Base-by-base conservation (phyloP, 2,888 invertebrate species). In the Dryocosmus kuriphilus region DNA sequence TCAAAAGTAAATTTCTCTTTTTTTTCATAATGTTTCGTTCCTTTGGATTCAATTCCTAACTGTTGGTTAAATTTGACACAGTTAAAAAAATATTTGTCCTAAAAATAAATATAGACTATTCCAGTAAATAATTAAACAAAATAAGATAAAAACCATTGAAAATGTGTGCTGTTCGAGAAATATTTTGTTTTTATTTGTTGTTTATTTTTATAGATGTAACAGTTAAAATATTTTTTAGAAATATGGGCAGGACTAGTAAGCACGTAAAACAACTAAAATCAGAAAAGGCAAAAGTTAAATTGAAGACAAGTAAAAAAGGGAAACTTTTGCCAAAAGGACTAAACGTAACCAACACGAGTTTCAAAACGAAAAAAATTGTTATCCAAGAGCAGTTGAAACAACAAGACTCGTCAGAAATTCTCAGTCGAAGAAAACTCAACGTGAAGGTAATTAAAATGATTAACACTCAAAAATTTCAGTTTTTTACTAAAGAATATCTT, bases 261-360 rank as follows among this genome's bases (percentile, higher is more conserved):
- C 95, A 96, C 88, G 95, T 96, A 88, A 97, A 96, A 88, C 94
- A 95, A 85, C 92, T 96, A 5, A 96, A 96, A 85, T 94, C 95
- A 0, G 98, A 98, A 90, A 98, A 97, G 89, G 94, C 96, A 0
- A 98, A 98, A 93, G 95, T 96, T 0, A 97, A 98, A 90, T 91
- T 98, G 46, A 98, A 98, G 92, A 95, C 96, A 79, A 94, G 96
- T 91, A 94, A 95, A 90, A 94, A 95, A 88, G 11, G 79, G 0
- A 91, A 90, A 32, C 85, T 89, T 55, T 91, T 98, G 75, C 96
- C 96, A 0, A 98, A 97, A 92, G 97, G 97, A 9, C 94, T 95
- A 75, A 98, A 98, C 93, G 95, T 97, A 6, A 98, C 98, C 0
- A 95, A 97, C 90, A 96, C 97, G 0, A 95, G 95, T 86, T 98